Evolutionary conservation across 1,140 invertebrate species (phyloP), one percentile per base, ranked within the genome.

Genomic region (Melanaphis sacchari): DNA sequence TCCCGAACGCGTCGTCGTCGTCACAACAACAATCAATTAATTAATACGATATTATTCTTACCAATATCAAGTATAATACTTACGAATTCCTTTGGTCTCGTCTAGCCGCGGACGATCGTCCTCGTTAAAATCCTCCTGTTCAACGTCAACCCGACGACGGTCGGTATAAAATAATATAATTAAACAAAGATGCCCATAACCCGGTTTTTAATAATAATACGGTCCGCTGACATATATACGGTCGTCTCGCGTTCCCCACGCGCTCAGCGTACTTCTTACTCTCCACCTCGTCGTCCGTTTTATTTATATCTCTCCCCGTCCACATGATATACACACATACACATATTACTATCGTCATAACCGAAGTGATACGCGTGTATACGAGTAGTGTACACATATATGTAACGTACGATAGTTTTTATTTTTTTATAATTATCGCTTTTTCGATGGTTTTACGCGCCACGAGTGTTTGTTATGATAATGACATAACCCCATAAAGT

Each of bases 171-270:
- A 49, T 40, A 38, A 82, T 90, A 82, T 38, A 92, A 66, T 40
- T 84, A 84, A 40, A 84, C 38, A 26, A 26, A 84, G 38, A 84
- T 84, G 38, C 46, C 91, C 81, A 54, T 93, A 93, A 93, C 81
- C 91, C 81, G 81, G 81, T 85, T 85, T 85, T 54, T 41, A 81
- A 91, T 91, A 82, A 92, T 54, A 84, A 93, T 52, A 93, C 46
- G 91, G 36, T 52, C 91, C 81, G 91, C 91, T 93, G 91, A 93
- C 91, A 93, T 85, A 93, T 93, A 93, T 93, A 93, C 81, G 91
- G 66, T 26, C 59, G 66, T 26, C 59, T 76, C 31, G 59, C 89
- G 88, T 89, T 89, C 88, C 88, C 88, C 88, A 24, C 49, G 46
- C 49, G 46, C 87, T n/a, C 18, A n/a, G 31, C 88, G 41, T 52